Conservation (phyloP, 2,797 vertebrate species). For the Micromesistius poutassou region DNA sequence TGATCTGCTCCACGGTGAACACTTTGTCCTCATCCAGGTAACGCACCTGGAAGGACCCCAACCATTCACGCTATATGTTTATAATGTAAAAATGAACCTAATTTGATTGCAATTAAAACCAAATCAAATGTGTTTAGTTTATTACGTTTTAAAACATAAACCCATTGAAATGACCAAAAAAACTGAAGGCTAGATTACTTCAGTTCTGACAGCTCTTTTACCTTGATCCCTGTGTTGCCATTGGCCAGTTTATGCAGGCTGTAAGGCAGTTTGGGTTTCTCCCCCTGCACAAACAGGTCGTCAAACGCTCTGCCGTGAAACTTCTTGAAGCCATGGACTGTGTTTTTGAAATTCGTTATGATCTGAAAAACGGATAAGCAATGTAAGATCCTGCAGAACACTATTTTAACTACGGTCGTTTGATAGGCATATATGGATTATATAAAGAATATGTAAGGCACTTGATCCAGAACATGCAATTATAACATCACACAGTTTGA, state of each 20-base stretch:
- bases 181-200: not conserved
- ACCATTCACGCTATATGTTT: not conserved
- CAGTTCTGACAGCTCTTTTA: conserved; percentile 44
- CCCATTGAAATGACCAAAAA: conserved; percentile 10
- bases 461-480: not conserved
- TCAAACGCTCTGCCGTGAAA: conserved; percentile 88
- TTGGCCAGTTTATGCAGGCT: conserved; percentile 86
- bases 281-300: conserved; percentile 84
- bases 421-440: not conserved
- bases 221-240: conserved; percentile 87
- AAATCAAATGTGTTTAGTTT: not conserved
- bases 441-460: not conserved
- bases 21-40: conserved; percentile 95
- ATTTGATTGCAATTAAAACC: not conserved
- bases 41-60: conserved; percentile 75
- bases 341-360: conserved; percentile 91
- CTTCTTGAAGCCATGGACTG: conserved; percentile 91
- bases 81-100: not conserved
- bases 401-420: not conserved
- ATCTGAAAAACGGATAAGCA: conserved; percentile 68
- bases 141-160: not conserved
- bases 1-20: conserved; percentile 92
- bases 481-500: not conserved
- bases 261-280: conserved; percentile 85
- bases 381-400: not conserved